Evolutionary conservation across 2,113 vertebrate genomes (phyloP).

Genomic region (Hassar affinis): DNA sequence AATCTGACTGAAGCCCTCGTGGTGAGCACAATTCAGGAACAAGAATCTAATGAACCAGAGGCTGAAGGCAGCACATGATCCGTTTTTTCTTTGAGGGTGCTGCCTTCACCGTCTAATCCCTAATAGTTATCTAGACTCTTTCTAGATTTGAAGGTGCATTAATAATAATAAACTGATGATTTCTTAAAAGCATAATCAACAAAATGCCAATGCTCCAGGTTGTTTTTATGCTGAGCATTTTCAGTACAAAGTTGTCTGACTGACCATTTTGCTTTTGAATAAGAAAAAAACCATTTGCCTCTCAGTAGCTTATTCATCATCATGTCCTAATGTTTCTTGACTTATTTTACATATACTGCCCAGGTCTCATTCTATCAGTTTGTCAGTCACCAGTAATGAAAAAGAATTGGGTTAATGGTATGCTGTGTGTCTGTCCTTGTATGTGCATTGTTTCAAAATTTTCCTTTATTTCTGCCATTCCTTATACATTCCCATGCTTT

Average conservation of each 20-base stretch:
- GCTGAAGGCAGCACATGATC: background rate
- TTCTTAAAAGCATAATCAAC: background rate
- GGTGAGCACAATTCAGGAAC: background rate
- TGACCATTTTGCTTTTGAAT: background rate
- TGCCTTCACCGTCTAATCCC: conserved; percentile 6
- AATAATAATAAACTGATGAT: conserved; percentile 63
- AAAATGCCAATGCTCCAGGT: background rate
- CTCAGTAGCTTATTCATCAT: conserved; percentile 3
- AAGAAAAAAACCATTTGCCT: background rate
- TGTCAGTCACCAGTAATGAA: background rate
- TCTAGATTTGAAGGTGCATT: conserved; percentile 79
- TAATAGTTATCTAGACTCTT: conserved; percentile 72
- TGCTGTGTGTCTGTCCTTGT: background rate
- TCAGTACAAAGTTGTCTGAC: background rate
- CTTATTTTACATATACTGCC: background rate
- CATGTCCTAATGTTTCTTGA: background rate
- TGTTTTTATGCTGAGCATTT: conserved; percentile 5
- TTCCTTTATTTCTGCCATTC: background rate
- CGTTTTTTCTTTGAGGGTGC: conserved; percentile 34
- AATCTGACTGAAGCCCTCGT: conserved; percentile 74
- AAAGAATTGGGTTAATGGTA: background rate
- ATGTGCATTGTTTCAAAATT: background rate
- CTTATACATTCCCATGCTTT: background rate
- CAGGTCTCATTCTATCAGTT: background rate
- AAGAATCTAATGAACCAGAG: background rate